These are phyloP conservation scores for Rhineura floridana DNA, from an alignment of 2,113 vertebrate species.

Conservation along the genomic window DNA sequence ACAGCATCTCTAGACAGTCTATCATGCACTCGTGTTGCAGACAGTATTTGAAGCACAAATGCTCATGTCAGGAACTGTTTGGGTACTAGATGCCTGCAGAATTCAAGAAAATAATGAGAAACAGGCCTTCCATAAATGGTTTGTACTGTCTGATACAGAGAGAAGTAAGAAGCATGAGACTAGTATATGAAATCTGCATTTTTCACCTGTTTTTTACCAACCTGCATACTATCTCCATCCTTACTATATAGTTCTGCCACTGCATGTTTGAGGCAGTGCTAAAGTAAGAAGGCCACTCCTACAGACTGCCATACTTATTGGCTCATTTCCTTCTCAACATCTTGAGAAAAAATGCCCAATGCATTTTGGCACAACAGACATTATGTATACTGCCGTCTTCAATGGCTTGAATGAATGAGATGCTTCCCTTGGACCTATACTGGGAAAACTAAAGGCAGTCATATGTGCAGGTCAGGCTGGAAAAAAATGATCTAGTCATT, in stretches of 20 bases:
- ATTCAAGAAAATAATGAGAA: slow-evolving; percentile 35
- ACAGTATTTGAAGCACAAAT: slow-evolving; percentile 45
- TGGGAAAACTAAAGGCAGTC: no score
- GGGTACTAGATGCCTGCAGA: slow-evolving; percentile 23
- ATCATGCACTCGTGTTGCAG: slow-evolving; percentile 49
- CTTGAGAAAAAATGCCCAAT: fast-evolving
- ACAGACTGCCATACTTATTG: not conserved
- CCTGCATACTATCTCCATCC: not conserved
- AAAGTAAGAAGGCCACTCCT: not conserved
- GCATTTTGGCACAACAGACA: not conserved
- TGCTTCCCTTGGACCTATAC: no score
- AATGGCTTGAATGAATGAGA: not conserved
- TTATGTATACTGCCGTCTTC: not conserved
- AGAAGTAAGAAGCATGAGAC: not conserved
- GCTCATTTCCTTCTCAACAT: not conserved
- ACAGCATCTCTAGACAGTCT: slow-evolving; percentile 55
- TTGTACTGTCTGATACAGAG: not conserved
- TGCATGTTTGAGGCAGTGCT: not conserved
- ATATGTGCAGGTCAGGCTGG: no score
- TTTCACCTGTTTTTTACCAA: not conserved
- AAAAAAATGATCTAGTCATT: no score
- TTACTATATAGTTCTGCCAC: not conserved
- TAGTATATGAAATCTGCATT: not conserved
- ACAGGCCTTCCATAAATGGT: slow-evolving; percentile 7
- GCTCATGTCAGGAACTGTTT: slow-evolving; percentile 14